Evolutionary conservation across 2,113 vertebrate species (phyloP), one percentile per base, ranked within the genome.

Genomic region (Condylura cristata): DNA sequence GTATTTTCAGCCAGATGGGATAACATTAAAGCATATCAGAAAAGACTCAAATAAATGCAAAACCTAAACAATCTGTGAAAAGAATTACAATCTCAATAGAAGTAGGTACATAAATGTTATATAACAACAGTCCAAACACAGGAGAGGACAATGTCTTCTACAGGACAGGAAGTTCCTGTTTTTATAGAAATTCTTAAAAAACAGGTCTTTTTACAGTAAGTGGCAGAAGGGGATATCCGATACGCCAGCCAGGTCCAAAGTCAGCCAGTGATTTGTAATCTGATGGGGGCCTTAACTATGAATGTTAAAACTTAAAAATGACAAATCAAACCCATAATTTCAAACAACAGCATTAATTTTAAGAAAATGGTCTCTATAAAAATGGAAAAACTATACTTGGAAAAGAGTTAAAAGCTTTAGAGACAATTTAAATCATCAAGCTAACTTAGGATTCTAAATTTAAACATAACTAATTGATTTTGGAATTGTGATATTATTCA

Each of bases 11-110:
- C 18, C 58, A 90, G 51, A 74, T 80, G 26, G 44, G 16, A 80
- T 93, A 82, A 87, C 41, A 93, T 72, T 63, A 89, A 83, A 90
- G 68, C 3, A 6, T 78, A 60, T 39, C n/a, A n/a, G 66, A 86
- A 74, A 34, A 75, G 72, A 84, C 16, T 87, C 58, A 75, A 91
- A 16, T 56, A 89, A 79, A 14, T 51, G 9, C 30, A 70, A 84
- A 92, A 56, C 30, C 26, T 30, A 68, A 80, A 37, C 44, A 72
- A 79, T 32, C 8, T 9, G 26, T 48, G 20, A n/a, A 71, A n/a
- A 78, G 11, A 61, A 89, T 68, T 39, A 61, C 32, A 79, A 13
- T 53, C 17, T 78, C 79, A 30, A 9, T 53, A 60, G 41, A 30
- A 63, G 6, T 8, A 2, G n/a, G n/a, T 70, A 68, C 20, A 82